A percentile compares a stretch with the other conserved stretches of the same genome.
These are phyloP conservation scores for Apteryx owenii DNA, from an alignment of 2,113 vertebrate species.

Conservation along the genomic window DNA sequence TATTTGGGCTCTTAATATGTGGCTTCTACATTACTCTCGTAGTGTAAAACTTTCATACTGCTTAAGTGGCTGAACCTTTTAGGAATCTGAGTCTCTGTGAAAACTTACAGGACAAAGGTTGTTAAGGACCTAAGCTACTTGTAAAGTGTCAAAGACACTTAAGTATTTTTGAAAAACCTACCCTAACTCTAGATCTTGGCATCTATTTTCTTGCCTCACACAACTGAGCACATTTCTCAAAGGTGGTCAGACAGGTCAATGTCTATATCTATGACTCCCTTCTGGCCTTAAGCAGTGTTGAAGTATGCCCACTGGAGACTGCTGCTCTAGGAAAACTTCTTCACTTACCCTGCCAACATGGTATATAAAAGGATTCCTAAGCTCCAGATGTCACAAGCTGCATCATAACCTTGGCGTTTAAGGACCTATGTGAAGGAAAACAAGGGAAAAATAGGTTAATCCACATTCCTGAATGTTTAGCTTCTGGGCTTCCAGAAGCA, in stretches of 20 bases:
- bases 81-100: not conserved
- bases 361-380: constrained; percentile 93
- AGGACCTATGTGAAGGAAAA: constrained; percentile 80
- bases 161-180: not conserved
- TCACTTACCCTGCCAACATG: constrained; percentile 91
- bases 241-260: not conserved
- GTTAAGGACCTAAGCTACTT: not conserved
- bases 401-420: constrained; percentile 94
- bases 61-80: not conserved
- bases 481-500: not conserved
- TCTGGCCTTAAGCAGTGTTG: not conserved
- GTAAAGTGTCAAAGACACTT: not conserved
- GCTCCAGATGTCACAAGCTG: constrained; percentile 96
- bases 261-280: not conserved
- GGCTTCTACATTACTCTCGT: not conserved
- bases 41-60: not conserved
- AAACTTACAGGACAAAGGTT: not conserved
- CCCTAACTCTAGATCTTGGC: not conserved
- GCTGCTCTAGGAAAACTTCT: not conserved
- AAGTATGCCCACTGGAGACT: not conserved
- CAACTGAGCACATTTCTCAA: not conserved
- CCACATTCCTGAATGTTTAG: not conserved
- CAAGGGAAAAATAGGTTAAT: not conserved
- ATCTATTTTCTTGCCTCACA: not conserved
- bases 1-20: not conserved